A percentile compares a stretch with the other conserved stretches of the same genome.
These are phyloP conservation scores for Chelon labrosus DNA, from an alignment of 2,797 vertebrate genomes.

Conservation along the genomic window DNA sequence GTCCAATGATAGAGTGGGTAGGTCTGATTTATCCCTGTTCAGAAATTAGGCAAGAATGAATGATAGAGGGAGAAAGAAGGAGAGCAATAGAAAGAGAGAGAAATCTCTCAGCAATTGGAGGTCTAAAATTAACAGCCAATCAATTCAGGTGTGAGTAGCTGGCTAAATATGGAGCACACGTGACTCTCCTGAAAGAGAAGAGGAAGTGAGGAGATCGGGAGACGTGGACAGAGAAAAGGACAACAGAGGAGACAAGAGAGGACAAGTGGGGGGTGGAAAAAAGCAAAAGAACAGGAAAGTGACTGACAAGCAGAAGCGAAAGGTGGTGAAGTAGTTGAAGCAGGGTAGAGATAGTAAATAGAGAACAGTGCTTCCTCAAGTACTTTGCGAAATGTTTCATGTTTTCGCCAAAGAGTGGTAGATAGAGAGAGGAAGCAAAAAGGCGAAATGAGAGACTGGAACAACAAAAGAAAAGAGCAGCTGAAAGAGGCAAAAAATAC, in stretches of 20 bases:
- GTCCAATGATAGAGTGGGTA: neutral
- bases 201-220: slow-evolving; percentile 17
- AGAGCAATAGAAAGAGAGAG: slow-evolving; percentile 1
- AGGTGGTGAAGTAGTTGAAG: slow-evolving; percentile 22
- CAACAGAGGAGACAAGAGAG: neutral
- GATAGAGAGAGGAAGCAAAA: slow-evolving; percentile 30
- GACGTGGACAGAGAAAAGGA: slow-evolving; percentile 13
- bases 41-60: slow-evolving; percentile 31
- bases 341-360: slow-evolving; percentile 33
- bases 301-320: slow-evolving; percentile 41
- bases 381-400: slow-evolving; percentile 48
- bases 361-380: slow-evolving; percentile 32
- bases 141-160: slow-evolving; percentile 54
- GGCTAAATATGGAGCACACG: slow-evolving; percentile 63
- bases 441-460: slow-evolving; percentile 45
- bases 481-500: slow-evolving; percentile 37
- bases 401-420: slow-evolving; percentile 29
- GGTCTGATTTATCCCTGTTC: slow-evolving; percentile 12
- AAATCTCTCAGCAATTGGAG: slow-evolving; percentile 57
- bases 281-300: slow-evolving; percentile 16
- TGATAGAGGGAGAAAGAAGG: neutral
- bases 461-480: slow-evolving; percentile 57
- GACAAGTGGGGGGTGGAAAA: neutral
- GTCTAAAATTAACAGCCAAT: slow-evolving; percentile 75
- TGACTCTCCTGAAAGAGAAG: slow-evolving; percentile 24